A percentile compares a stretch with the other conserved stretches of the same genome.
Evolutionary conservation across 2,797 vertebrate genomes (phyloP).

Genomic region (Phyllotis vaccarum): DNA sequence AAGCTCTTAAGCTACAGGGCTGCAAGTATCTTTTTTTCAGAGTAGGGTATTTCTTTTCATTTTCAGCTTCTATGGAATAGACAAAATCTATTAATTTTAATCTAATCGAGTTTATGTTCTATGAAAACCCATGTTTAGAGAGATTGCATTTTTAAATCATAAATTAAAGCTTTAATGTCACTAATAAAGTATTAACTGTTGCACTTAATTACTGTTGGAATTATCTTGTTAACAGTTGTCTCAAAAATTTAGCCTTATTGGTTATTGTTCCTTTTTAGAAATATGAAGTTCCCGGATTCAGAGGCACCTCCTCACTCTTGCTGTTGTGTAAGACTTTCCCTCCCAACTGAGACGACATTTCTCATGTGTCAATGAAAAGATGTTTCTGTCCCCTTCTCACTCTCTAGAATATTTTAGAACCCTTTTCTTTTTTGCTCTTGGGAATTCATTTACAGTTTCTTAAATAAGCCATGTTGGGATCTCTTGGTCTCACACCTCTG

Average conservation of each 20-base stretch:
- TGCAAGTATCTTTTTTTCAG: background rate
- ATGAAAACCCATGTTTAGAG: background rate
- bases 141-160: background rate
- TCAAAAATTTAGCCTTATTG: background rate
- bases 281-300: background rate
- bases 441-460: background rate
- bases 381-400: background rate
- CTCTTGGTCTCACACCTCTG: background rate
- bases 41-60: background rate
- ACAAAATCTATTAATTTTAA: background rate
- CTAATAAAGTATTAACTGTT: background rate
- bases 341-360: background rate
- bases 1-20: background rate
- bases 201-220: background rate
- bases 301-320: background rate
- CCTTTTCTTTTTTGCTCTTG: background rate
- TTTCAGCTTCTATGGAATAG: background rate
- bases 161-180: background rate
- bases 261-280: background rate
- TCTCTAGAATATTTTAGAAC: background rate
- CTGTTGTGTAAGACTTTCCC: background rate
- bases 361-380: background rate
- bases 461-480: background rate
- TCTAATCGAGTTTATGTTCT: background rate
- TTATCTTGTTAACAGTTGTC: background rate